Conservation (phyloP, 2,113 vertebrate species). For the Falco punctatus region DNA sequence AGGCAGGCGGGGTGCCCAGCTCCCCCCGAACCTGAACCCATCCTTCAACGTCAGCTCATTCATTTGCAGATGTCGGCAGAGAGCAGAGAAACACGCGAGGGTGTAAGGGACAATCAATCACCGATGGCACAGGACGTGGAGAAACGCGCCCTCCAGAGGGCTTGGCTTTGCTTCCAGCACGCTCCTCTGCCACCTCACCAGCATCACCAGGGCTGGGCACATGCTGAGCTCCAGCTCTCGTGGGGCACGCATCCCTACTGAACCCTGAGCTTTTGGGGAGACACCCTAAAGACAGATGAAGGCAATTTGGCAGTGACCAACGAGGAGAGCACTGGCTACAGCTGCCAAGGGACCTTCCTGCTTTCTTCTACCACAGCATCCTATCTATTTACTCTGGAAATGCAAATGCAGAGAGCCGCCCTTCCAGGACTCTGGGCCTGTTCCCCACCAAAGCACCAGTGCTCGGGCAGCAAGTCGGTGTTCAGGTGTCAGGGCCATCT, state of each 20-base stretch:
- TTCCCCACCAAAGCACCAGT: fast-evolving
- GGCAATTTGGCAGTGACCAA: fast-evolving
- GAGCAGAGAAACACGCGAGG: background rate
- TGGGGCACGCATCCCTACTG: fast-evolving
- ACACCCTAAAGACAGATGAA: fast-evolving
- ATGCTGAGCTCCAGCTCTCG: fast-evolving
- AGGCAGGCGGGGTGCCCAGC: background rate
- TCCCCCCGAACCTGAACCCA: constrained; percentile 53
- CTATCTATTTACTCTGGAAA: background rate
- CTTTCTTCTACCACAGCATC: background rate
- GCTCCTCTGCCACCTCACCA: background rate
- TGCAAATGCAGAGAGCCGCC: background rate
- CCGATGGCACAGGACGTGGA: background rate
- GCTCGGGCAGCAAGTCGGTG: background rate
- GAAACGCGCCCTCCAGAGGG: constrained; percentile 40
- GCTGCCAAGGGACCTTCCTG: background rate
- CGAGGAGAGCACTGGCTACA: background rate
- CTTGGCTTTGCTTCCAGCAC: background rate
- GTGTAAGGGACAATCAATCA: background rate
- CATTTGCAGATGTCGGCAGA: constrained; percentile 50
- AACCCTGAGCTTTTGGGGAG: background rate
- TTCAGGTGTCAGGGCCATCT: background rate
- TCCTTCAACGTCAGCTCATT: constrained; percentile 80
- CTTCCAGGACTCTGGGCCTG: background rate
- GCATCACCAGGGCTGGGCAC: background rate